A percentile compares a stretch with the other conserved stretches of the same genome.
Conservation (phyloP, 2,797 vertebrate genomes). For the Prionace glauca region DNA sequence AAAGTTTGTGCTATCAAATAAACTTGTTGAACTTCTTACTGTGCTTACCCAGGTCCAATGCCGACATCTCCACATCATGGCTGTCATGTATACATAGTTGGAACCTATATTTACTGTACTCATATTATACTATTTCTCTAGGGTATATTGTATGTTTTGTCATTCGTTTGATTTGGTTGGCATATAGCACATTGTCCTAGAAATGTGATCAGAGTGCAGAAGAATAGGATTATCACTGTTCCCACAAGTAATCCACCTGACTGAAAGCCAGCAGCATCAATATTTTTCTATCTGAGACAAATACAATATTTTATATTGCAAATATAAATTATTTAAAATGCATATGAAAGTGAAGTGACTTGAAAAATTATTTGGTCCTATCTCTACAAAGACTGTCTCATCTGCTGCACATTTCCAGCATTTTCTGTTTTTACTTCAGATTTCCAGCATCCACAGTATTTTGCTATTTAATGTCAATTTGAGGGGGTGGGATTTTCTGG, state of each 20-base stretch:
- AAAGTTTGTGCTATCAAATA: no score
- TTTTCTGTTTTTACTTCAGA: not conserved
- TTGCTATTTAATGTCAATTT: no score
- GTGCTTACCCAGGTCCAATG: no score
- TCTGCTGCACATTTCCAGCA: not conserved
- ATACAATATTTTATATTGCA: not conserved
- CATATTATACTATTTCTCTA: not conserved
- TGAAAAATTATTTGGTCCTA: not conserved
- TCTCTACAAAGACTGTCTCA: not conserved
- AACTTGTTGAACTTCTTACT: no score
- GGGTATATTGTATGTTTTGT: not conserved
- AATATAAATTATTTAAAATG: not conserved
- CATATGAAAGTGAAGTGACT: not conserved
- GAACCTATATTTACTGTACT: not conserved
- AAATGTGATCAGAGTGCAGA: not conserved
- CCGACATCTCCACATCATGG: no score
- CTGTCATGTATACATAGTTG: no score
- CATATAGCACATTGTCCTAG: not conserved
- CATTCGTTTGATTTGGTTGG: not conserved
- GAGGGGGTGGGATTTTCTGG: no score
- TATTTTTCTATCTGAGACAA: not conserved
- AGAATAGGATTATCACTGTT: not conserved
- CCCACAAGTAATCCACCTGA: not conserved
- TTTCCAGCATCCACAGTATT: not conserved
- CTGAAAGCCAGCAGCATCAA: not conserved